Base-by-base conservation (phyloP, 2,888 invertebrate genomes). In the Diplazon laetatorius region DNA sequence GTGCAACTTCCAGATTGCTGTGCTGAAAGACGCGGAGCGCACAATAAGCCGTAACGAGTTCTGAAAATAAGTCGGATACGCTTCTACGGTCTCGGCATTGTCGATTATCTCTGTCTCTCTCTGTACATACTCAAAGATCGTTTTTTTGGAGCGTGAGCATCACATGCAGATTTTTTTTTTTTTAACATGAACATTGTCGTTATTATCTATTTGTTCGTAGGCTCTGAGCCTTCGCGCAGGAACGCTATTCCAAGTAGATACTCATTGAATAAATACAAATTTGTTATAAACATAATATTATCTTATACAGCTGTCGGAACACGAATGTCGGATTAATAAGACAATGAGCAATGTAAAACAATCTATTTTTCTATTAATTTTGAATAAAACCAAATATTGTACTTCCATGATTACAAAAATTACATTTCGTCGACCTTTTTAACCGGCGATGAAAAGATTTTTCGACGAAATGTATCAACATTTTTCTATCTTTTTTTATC, bases 1-100 rank as follows among this genome's bases (percentile, higher is more conserved):
- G 9, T 59, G 37, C 20, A 1, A n/a, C 0, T 8, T 59, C 5
- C 39, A 59, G 39, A 5, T 59, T 37, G 59, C 1, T 16, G 25
- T 55, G 30, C 12, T 55, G 16, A 55, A 55, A 55, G 30, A 16
- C 30, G 55, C 55, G 16, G 55, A 25, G 6, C 30, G 30, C 14
- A 9, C 55, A 9, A 9, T 55, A 8, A 30, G 30, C 30, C 35
- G 30, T 2, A 30, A 30, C 16, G 35, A 35, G 6, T 16, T 35
- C 8, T 30, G 14, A 16, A 35, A 55, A 55, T 55, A n/a, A 10
- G 8, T 0, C 14, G 14, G 22, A 48, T 0, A 48, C 2, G 14
- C 2, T 55, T 37, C 12, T n/a, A 48, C 0, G 16, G 14, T 39
- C 20, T 39, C 20, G 2, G 12, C 5, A 12, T 37, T 20, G 14